These are phyloP conservation scores for Tetragonisca angustula DNA, from an alignment of 2,888 invertebrate species.

Conservation along the genomic window DNA sequence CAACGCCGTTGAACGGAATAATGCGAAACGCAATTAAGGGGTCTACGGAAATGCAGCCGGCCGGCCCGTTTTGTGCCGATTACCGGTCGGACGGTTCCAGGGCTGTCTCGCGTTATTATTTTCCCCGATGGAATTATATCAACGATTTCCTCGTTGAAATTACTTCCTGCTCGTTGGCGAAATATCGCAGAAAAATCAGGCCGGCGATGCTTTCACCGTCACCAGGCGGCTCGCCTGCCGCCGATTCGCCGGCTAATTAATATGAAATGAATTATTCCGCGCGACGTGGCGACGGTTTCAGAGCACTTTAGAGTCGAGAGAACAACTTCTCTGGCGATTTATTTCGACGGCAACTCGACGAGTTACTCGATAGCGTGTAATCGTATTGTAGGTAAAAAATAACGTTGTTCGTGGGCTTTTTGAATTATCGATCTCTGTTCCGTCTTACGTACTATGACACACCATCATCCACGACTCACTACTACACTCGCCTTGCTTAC, in stretches of 20 bases:
- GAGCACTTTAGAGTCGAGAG: background rate
- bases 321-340: background rate
- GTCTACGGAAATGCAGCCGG: slow-evolving; percentile 26
- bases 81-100: slow-evolving; percentile 34
- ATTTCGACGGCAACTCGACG: background rate
- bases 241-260: slow-evolving; percentile 26
- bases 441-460: too few relatives aligned
- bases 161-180: slow-evolving; percentile 71
- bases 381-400: background rate
- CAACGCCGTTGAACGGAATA: slow-evolving; percentile 31
- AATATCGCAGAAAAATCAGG: slow-evolving; percentile 45
- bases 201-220: slow-evolving; percentile 34
- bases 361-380: background rate
- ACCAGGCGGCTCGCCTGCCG: background rate
- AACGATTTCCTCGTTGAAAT: slow-evolving; percentile 78
- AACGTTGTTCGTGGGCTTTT: too few relatives aligned
- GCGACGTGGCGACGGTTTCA: background rate
- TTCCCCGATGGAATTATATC: slow-evolving; percentile 71
- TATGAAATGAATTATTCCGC: slow-evolving; percentile 27
- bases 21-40: slow-evolving; percentile 54
- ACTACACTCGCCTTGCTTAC: too few relatives aligned
- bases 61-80: slow-evolving; percentile 29
- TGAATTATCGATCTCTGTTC: too few relatives aligned
- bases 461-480: too few relatives aligned
- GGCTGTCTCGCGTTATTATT: slow-evolving; percentile 63